Percentiles rank a stretch among this genome's conserved stretches.
Conservation (phyloP, 2,113 vertebrate genomes). For the Cyprinus carpio region DNA sequence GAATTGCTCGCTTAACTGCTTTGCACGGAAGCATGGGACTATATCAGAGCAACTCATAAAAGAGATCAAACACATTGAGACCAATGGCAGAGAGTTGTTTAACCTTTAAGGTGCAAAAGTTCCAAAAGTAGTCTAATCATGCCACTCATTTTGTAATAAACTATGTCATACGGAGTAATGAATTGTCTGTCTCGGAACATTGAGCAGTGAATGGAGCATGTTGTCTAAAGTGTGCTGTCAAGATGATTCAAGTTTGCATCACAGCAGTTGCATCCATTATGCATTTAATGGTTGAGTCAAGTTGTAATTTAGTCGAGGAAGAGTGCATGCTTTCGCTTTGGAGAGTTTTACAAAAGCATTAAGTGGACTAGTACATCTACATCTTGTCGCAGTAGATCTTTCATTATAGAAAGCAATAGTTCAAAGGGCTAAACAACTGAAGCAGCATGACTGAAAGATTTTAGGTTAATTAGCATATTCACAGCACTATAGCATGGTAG, state of each 20-base stretch:
- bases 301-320: constrained; percentile 7
- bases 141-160: not conserved
- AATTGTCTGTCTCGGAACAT: not conserved
- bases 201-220: constrained; percentile 9
- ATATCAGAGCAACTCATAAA: not conserved
- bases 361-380: constrained; percentile 21
- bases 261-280: constrained; percentile 25
- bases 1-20: constrained; percentile 31
- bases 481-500: not conserved
- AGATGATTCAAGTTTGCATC: constrained; percentile 24
- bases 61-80: not conserved
- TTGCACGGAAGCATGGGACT: constrained; percentile 35
- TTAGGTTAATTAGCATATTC: constrained; percentile 16
- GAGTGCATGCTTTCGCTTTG: constrained; percentile 23
- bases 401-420: not conserved
- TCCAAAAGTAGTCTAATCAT: not conserved
- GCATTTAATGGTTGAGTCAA: not conserved
- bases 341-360: constrained; percentile 19
- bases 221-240: constrained; percentile 10
- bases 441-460: not conserved
- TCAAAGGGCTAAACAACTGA: not conserved
- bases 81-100: not conserved
- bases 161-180: not conserved
- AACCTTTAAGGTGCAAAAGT: not conserved
- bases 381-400: not conserved